Evolutionary conservation across 2,797 vertebrate genomes (phyloP), one percentile per base, ranked within the genome.

Genomic region (Ctenopoma kingsleyae): DNA sequence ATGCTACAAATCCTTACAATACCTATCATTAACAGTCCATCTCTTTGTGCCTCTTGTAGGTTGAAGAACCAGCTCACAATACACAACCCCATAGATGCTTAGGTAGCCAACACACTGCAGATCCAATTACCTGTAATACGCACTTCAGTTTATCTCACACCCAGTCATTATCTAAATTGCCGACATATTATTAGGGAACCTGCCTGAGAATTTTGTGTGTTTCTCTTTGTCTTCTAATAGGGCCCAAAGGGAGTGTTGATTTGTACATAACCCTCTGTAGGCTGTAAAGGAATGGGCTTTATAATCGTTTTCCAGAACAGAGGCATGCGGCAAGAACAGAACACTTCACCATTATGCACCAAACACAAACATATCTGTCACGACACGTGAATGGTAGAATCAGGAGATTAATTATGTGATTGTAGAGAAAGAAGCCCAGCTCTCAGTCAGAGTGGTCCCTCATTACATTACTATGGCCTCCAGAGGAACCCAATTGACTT

Each of bases 121-220:
- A 94, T 95, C 96, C 96, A 97, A 98, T 98, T 98, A 98, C 95
- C 96, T 96, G 96, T 94, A 96, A 97, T 95, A 95, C 96, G 95
- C 96, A 95, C 95, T 97, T 96, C 93, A 94, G 95, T 97, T 97
- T 96, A 97, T 97, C 97, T 97, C 97, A 95, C 96, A 95, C 94
- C 96, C 92, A 95, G 96, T 97, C 96, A 97, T 97, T 97, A 98
- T 95, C 96, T 97, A 97, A 97, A 99, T 97, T 97, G 96, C 95
- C 89, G 90, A 96, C 96, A 96, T 96, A 96, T 97, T 97, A 98
- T 97, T 94, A 95, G 90, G 91, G 80, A 89, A 92, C 92, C 90
- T 89, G 86, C 93, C 93, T 95, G 89, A 90, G 86, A 90, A 81
- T 86, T 89, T 84, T 90, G 85, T 85, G 84, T 91, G 90, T 86